Evolutionary conservation across 2,797 vertebrate genomes (phyloP).

Genomic region (Chromis chromis): DNA sequence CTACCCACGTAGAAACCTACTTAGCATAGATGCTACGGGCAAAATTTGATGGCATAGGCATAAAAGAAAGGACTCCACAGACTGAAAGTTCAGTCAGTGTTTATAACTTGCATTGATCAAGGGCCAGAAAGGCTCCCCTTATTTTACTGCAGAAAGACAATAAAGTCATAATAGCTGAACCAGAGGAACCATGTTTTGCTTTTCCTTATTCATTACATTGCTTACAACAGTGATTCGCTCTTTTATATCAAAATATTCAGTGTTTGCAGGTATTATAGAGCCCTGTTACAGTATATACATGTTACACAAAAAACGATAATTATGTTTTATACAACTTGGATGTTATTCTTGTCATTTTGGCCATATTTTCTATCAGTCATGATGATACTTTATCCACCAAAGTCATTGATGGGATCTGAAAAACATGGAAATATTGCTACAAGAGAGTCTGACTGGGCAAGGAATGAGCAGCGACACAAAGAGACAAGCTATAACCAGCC

Average conservation of each 20-base stretch:
- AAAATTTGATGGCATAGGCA: slow-evolving; percentile 36
- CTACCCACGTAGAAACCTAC: slow-evolving; percentile 33
- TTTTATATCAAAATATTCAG: slow-evolving; percentile 36
- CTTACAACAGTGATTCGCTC: slow-evolving; percentile 32
- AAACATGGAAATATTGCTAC: neutral
- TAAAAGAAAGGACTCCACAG: slow-evolving; percentile 38
- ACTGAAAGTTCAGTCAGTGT: slow-evolving; percentile 47
- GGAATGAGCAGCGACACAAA: slow-evolving; percentile 10
- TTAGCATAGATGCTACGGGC: slow-evolving; percentile 38
- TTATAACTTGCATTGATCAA: slow-evolving; percentile 54
- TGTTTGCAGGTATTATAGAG: slow-evolving; percentile 13
- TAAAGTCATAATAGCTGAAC: slow-evolving; percentile 22
- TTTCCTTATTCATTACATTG: slow-evolving; percentile 37
- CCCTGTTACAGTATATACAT: neutral
- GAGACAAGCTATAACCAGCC: slow-evolving; percentile 9
- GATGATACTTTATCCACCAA: slow-evolving; percentile 3
- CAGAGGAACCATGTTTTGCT: slow-evolving; percentile 32
- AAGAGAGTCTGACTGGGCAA: neutral
- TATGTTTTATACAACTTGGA: slow-evolving; percentile 3
- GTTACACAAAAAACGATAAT: neutral
- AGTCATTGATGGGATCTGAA: neutral
- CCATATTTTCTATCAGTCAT: slow-evolving; percentile 12
- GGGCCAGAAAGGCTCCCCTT: slow-evolving; percentile 13
- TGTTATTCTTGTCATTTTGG: neutral
- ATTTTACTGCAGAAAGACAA: slow-evolving; percentile 36